These are phyloP conservation scores for Spinibarbus caldwelli DNA, from an alignment of 2,797 vertebrate genomes.

Conservation along the genomic window DNA sequence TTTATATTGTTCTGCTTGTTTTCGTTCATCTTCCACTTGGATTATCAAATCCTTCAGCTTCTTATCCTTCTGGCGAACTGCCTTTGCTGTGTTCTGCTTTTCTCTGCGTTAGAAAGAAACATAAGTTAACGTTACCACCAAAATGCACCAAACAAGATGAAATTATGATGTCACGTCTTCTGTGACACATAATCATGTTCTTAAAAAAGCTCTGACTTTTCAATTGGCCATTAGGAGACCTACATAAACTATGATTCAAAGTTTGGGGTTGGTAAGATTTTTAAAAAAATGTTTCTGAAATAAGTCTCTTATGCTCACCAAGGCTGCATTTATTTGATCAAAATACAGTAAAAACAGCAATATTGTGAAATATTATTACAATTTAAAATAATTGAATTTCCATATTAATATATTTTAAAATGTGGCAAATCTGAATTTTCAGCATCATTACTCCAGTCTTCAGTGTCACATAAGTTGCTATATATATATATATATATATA, in stretches of 20 bases:
- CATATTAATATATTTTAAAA: too few species aligned
- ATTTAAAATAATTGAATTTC: too few species aligned
- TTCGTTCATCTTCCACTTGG: constrained; percentile 95
- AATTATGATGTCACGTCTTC: neutral
- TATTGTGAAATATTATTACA: too few species aligned
- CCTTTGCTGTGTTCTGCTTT: constrained; percentile 84
- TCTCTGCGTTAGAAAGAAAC: constrained; percentile 77
- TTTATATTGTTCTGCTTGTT: constrained; percentile 93
- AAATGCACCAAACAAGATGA: neutral
- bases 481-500: too few species aligned
- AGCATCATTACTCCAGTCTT: too few species aligned
- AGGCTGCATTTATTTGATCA: too few species aligned
- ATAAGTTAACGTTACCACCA: too few species aligned
- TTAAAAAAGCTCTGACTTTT: neutral
- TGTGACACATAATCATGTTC: neutral
- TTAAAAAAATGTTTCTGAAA: too few species aligned
- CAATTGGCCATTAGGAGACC: neutral
- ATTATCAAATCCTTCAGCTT: constrained; percentile 90
- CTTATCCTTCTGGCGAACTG: constrained; percentile 92
- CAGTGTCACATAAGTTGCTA: too few species aligned
- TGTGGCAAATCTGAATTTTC: too few species aligned
- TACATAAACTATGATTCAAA: too few species aligned
- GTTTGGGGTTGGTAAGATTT: neutral
- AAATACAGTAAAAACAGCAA: too few species aligned
- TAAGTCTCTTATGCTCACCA: neutral